A percentile compares a stretch with the other conserved stretches of the same genome.
These are phyloP conservation scores for Hololepta plana DNA, from an alignment of 2,888 invertebrate genomes.

Conservation along the genomic window DNA sequence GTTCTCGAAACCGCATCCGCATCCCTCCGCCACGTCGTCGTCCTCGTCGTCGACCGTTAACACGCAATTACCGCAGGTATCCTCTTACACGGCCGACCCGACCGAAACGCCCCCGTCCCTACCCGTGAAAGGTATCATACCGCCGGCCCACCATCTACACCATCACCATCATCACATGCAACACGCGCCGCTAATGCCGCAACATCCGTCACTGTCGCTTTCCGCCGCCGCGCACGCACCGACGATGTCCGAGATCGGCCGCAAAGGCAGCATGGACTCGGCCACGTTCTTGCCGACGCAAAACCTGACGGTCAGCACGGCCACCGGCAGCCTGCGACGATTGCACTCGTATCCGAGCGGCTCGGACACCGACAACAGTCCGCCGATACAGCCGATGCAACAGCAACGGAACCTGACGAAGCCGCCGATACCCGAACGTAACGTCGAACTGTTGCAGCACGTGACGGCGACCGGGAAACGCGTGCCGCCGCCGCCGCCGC, in stretches of 20 bases:
- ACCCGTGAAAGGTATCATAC: conserved; percentile 21
- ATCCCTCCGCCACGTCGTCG: no score
- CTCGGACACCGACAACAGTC: conserved; percentile 63
- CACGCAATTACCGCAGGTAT: conserved; percentile 18
- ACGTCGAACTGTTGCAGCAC: conserved; percentile 56
- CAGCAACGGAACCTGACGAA: no score
- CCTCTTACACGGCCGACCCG: conserved; percentile 14
- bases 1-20: conserved; percentile 53
- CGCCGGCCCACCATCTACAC: conserved; percentile 14
- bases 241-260: conserved; percentile 28
- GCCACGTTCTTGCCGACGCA: conserved; percentile 25
- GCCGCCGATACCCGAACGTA: conserved; percentile 69
- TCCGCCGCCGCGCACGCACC: conserved; percentile 24
- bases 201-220: conserved; percentile 13
- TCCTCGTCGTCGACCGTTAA: conserved; percentile 15
- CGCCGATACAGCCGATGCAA: conserved; percentile 46
- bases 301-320: conserved; percentile 25
- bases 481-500: conserved; percentile 81
- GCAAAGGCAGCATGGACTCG: conserved; percentile 36
- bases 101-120: conserved; percentile 18
- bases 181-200: no score
- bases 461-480: conserved; percentile 43
- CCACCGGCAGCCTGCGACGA: conserved; percentile 44
- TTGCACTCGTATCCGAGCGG: conserved; percentile 76
- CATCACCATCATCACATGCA: conserved; percentile 24